These are phyloP conservation scores for Merops nubicus DNA, from an alignment of 2,113 vertebrate genomes.

Conservation along the genomic window DNA sequence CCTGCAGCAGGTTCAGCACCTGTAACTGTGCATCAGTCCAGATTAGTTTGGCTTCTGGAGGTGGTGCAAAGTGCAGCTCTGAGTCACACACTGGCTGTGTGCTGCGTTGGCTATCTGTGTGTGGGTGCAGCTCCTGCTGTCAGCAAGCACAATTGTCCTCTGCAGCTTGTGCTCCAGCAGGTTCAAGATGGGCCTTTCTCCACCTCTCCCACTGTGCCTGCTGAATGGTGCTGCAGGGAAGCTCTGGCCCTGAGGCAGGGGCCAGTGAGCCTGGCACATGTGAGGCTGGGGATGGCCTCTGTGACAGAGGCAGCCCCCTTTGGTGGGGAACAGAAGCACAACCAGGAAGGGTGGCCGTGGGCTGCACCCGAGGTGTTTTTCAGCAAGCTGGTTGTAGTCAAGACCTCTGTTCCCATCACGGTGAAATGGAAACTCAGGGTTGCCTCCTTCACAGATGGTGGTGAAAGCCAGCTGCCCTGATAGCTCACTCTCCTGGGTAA, in stretches of 20 bases:
- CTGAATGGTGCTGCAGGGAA: background rate
- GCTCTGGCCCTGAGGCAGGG: rapidly evolving
- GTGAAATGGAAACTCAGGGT: background rate
- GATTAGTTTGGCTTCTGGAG: background rate
- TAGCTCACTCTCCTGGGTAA: background rate
- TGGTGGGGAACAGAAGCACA: background rate
- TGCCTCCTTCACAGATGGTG: background rate
- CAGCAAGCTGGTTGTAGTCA: background rate
- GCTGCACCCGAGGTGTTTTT: background rate
- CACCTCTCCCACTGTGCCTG: background rate
- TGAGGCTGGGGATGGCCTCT: background rate
- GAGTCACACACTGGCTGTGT: background rate
- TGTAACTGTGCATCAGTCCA: background rate
- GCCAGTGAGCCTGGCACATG: rapidly evolving
- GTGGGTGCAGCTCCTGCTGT: background rate
- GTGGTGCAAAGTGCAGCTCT: background rate
- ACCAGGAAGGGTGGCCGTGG: background rate
- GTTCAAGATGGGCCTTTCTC: background rate
- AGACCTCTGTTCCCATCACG: background rate
- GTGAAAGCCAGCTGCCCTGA: background rate
- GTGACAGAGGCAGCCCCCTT: background rate
- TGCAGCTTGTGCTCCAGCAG: background rate
- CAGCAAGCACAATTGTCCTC: background rate
- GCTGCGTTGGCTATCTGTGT: rapidly evolving
- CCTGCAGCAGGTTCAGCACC: background rate